Conservation (phyloP, 2,888 invertebrate species). For the Perdita meconis region DNA sequence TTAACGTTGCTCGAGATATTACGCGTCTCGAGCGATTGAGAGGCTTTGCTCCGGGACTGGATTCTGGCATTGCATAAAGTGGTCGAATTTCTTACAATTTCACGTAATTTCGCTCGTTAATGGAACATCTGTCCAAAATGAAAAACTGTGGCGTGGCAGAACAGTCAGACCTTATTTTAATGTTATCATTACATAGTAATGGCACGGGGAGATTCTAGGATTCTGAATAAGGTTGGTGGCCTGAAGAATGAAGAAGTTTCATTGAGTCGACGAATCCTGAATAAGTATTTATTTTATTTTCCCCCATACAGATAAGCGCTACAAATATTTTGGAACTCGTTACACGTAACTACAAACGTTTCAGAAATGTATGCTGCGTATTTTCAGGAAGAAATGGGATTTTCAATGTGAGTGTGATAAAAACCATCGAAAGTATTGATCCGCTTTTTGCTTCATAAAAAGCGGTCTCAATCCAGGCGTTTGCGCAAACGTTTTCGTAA, state of each 20-base stretch:
- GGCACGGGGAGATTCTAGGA: background rate
- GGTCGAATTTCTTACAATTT: slow-evolving; percentile 50
- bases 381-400: too few species aligned
- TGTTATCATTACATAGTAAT: slow-evolving; percentile 27
- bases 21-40: slow-evolving; percentile 12
- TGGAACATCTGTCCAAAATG: slow-evolving; percentile 45
- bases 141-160: slow-evolving; percentile 15
- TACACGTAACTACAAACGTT: too few species aligned
- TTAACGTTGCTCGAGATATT: too few species aligned
- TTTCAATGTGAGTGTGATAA: too few species aligned
- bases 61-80: slow-evolving; percentile 40
- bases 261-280: background rate
- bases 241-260: background rate
- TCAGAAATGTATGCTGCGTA: too few species aligned
- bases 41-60: slow-evolving; percentile 1
- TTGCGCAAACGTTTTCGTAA: background rate
- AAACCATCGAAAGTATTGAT: background rate
- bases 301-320: too few species aligned
- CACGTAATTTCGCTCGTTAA: slow-evolving; percentile 45
- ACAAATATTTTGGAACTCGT: too few species aligned
- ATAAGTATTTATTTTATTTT: background rate
- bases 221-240: background rate
- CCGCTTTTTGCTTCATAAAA: background rate
- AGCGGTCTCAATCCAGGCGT: background rate
- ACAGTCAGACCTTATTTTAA: slow-evolving; percentile 4